Evolutionary conservation across 2,113 vertebrate species (phyloP).

Genomic region (Pelobates fuscus): DNA sequence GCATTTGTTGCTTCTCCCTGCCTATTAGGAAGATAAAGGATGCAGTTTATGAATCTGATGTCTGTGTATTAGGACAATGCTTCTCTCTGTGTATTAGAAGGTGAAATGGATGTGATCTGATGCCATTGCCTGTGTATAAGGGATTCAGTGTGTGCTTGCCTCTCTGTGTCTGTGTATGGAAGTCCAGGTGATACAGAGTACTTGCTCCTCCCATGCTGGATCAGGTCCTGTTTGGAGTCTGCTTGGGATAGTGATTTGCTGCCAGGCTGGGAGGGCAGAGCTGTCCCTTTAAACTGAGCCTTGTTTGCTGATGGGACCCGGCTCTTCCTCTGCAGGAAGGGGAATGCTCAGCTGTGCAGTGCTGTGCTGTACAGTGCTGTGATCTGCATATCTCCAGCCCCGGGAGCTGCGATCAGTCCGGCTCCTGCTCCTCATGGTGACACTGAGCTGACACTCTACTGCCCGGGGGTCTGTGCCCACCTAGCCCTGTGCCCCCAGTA

Average conservation of each 20-base stretch:
- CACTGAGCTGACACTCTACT: slow-evolving; percentile 41
- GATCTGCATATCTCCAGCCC: slow-evolving; percentile 13
- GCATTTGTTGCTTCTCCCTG: no score
- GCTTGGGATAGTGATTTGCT: neutral
- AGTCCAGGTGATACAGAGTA: no score
- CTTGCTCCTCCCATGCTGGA: no score
- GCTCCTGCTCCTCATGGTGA: slow-evolving; percentile 27
- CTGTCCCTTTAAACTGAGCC: slow-evolving; percentile 59
- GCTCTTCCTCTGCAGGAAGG: slow-evolving; percentile 70
- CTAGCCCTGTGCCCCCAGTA: neutral
- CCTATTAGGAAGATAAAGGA: no score
- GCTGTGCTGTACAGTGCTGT: neutral
- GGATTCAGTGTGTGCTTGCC: no score
- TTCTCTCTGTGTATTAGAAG: no score
- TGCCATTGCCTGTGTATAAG: no score
- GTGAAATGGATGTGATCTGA: no score
- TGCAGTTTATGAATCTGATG: no score
- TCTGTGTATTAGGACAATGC: no score
- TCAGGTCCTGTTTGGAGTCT: neutral
- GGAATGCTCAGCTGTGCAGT: slow-evolving; percentile 66
- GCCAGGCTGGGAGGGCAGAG: neutral
- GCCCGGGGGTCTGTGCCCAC: slow-evolving; percentile 28
- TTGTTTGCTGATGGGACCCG: slow-evolving; percentile 52
- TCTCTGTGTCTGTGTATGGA: neutral
- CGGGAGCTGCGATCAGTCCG: slow-evolving; percentile 31